Evolutionary conservation across 2,113 vertebrate species (phyloP).

Genomic region (Sylvicapra grimmia): DNA sequence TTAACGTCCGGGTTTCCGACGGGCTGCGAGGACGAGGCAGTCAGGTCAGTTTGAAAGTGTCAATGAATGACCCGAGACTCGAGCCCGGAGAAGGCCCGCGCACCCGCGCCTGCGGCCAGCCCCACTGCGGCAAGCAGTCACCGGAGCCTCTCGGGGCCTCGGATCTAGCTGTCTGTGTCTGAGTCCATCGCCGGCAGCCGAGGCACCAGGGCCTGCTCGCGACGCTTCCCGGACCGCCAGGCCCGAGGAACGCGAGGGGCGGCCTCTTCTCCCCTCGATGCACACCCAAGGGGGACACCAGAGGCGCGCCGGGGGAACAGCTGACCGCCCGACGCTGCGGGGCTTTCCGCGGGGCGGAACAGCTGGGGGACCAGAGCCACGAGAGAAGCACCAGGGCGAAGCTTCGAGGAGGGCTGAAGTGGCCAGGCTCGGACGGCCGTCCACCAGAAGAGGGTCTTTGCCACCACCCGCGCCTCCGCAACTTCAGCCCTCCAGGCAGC

Average conservation of each 20-base stretch:
- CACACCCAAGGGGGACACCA: rapidly evolving
- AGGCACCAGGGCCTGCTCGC: background rate
- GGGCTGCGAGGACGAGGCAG: background rate
- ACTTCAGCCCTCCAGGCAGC: rapidly evolving
- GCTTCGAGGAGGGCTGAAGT: rapidly evolving
- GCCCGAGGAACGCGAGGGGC: background rate
- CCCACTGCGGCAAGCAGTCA: background rate
- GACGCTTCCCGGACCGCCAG: background rate
- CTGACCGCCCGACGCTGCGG: background rate
- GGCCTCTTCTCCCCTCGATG: background rate
- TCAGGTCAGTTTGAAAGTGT: background rate
- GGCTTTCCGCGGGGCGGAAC: background rate
- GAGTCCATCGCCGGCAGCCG: background rate
- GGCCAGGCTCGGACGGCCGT: background rate
- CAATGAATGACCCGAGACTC: background rate
- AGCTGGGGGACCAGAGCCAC: background rate
- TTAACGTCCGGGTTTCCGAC: background rate
- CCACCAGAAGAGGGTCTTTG: rapidly evolving
- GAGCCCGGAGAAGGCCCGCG: too few relatives aligned
- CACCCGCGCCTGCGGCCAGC: background rate
- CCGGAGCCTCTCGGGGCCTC: background rate
- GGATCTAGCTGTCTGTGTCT: background rate
- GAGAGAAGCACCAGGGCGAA: background rate
- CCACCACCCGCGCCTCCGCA: rapidly evolving
- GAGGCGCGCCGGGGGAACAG: background rate